Conservation (phyloP, 2,888 invertebrate species). For the Cryptocephalus moraei region DNA sequence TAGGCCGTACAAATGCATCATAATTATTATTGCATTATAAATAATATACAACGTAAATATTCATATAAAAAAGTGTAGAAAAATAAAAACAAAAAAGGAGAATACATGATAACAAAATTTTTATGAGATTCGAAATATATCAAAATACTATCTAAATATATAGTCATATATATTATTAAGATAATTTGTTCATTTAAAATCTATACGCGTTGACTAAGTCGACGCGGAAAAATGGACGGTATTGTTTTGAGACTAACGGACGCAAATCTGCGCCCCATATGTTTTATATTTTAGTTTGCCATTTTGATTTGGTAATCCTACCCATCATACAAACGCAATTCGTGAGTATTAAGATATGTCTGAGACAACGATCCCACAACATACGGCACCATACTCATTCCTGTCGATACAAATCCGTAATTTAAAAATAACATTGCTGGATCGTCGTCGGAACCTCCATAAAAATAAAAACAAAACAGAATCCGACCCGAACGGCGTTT, state of each 20-base stretch:
- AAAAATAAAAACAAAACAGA: too few species aligned
- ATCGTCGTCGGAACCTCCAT: too few species aligned
- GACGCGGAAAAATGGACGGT: slow-evolving; percentile 31
- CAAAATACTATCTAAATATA: slow-evolving; percentile 4
- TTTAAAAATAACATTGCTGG: neutral
- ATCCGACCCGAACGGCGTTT: too few species aligned
- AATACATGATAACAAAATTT: slow-evolving; percentile 7
- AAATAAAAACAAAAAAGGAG: slow-evolving; percentile 3
- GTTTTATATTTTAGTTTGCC: neutral
- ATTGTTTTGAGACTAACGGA: slow-evolving; percentile 31
- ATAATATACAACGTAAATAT: neutral
- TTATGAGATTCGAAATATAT: slow-evolving; percentile 1
- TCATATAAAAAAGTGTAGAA: slow-evolving; percentile 3
- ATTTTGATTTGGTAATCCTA: neutral
- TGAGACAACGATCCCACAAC: slow-evolving; percentile 3
- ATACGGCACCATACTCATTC: neutral
- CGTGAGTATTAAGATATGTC: slow-evolving; percentile 6
- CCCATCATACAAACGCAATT: neutral
- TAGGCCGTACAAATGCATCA: too few species aligned
- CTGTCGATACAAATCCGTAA: neutral
- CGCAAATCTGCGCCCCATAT: too few species aligned
- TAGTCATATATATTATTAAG: slow-evolving; percentile 8
- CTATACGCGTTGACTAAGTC: slow-evolving; percentile 26
- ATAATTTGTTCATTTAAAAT: slow-evolving; percentile 15
- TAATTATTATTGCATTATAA: neutral